Base-by-base conservation (phyloP, 1,140 invertebrate species). In the Xylocopa sonorina region DNA sequence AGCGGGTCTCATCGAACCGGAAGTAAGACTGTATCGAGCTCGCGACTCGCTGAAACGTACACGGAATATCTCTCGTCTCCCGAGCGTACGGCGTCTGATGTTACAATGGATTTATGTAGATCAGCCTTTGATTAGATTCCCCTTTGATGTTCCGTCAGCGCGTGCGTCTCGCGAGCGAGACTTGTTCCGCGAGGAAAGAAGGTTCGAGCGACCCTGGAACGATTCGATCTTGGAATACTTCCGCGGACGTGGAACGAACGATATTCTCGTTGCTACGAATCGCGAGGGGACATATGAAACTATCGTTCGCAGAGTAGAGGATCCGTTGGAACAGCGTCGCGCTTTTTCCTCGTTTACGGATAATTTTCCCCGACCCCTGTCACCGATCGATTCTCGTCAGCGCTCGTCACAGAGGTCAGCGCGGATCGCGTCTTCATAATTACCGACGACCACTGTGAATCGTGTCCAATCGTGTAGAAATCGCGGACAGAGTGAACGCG, bases 101-200 rank as follows among this genome's bases (percentile, higher is more conserved):
- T 43, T 58, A 69, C 74, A 55, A 69, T 77, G 34, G 43, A 50
- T 77, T 77, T 69, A 77, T 69, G 64, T 16, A 77, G 53, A 77
- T 77, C 64, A 58, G 48, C n/a, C 64, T 46, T 58, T n/a, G 74
- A 68, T 76, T 68, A 76, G 41, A 43, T 77, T 77, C 21, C 16
- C 64, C 41, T 77, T 69, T 77, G 64, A 77, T n/a, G 46, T 27
- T 16, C 10, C 21, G 43, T 32, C 74, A 14, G n/a, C 14, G 3
- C 29, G 1, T 16, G 18, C 24, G 34, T 43, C 9, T 16, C 10
- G 4, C n/a, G 0, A 16, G 5, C 10, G 18, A 38, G 10, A 34
- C 2, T 68, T 48, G 10, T 6, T 41, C 21, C 14, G 3, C 29
- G 7, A 2, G 18, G 18, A 34, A 2, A 7, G 3, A 10, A 58